Conservation (phyloP, 1,140 invertebrate genomes). For the Papilio dardanus region DNA sequence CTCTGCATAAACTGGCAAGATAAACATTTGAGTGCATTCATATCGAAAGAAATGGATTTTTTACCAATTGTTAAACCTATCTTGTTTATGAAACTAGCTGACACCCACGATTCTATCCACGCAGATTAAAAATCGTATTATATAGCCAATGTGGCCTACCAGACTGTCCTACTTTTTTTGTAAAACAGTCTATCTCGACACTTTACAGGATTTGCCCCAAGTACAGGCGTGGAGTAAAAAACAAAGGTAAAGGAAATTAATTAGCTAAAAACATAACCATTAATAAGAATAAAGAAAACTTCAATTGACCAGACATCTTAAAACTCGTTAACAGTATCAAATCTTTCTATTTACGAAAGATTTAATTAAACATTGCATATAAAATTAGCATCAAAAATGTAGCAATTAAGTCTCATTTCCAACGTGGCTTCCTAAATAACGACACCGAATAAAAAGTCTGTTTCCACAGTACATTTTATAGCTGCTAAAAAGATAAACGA, state of each 20-base stretch:
- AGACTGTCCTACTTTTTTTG: too few species aligned
- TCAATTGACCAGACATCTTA: not conserved
- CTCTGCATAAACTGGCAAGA: conserved; percentile 21
- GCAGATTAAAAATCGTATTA: too few species aligned
- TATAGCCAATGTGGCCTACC: too few species aligned
- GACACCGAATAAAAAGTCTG: not conserved
- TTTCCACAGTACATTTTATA: not conserved
- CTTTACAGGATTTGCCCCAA: not conserved
- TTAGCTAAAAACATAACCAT: not conserved
- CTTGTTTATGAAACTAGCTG: too few species aligned
- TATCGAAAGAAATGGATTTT: not conserved
- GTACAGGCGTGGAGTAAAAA: not conserved
- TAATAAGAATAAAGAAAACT: not conserved
- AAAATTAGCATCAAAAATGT: not conserved
- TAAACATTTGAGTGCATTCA: conserved; percentile 6
- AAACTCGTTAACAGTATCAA: not conserved
- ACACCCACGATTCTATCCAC: too few species aligned
- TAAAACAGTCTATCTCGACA: not conserved
- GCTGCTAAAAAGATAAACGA: not conserved
- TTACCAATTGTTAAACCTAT: too few species aligned
- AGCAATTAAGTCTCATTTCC: not conserved
- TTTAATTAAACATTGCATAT: not conserved
- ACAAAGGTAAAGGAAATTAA: not conserved
- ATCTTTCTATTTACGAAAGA: not conserved
- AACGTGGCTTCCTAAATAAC: not conserved